Base-by-base conservation (phyloP, 2,113 vertebrate species). In the Ariopsis seemanni region DNA sequence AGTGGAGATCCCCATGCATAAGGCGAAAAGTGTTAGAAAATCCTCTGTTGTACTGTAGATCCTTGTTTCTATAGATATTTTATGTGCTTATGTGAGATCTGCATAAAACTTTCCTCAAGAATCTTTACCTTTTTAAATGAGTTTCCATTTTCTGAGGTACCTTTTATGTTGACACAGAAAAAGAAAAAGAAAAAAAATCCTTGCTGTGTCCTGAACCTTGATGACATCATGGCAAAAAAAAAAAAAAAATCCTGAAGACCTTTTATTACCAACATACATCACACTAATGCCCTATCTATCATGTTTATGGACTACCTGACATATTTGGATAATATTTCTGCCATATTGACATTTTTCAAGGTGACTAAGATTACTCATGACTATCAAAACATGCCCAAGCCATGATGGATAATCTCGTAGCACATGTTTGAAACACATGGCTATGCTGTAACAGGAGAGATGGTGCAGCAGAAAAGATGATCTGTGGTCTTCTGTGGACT, bases 181-280 rank as follows among this genome's bases (percentile, higher is more conserved):
- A 60, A 6, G 7, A 18, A 4, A 27, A 42, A 20, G 55, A 25
- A 52, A 27, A 34, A 85, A 80, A 88, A 83, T 80, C 27, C 22
- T 58, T 85, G 57, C 81, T 48, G 57, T 30, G 55, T 86, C 63
- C 80, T 53, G 67, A 82, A 80, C 79, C 63, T 48, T 82, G 22
- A 52, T 18, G 72, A 57, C 7, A 2, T 11, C 30, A 81, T 42
- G 18, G 2, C 30, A 18, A 30, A 79, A 82, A 62, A 22, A 82
- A 42, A 27, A 52, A 5, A 55, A 52, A 69, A 85, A 65, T 25
- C 67, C 20, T 5, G 50, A 53, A 69, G 30, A 65, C 27, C 62
- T 77, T 84, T 77, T 89, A 87, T 88, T 85, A 85, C 67, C 12
- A 14, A 27, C 85, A 89, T 87, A 74, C 78, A 85, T 89, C 87